These are phyloP conservation scores for Nephila pilipes DNA, from an alignment of 1,140 invertebrate species.

Conservation along the genomic window DNA sequence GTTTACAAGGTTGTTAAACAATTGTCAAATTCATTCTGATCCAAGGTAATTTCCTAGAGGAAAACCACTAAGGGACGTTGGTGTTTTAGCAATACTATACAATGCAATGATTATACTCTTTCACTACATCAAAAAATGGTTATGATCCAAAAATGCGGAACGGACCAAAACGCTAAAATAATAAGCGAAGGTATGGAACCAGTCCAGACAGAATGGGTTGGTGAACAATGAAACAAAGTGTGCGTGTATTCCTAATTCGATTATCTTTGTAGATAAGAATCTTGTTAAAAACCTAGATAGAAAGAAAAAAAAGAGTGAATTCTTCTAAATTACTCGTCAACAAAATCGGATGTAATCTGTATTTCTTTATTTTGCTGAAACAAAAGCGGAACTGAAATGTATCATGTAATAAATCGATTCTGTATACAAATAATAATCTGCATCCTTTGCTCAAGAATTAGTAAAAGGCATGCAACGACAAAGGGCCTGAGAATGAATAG, in stretches of 20 bases:
- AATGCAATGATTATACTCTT: background rate
- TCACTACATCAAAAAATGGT: background rate
- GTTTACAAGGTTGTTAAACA: constrained; percentile 1
- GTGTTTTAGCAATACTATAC: background rate
- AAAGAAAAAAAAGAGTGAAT: background rate
- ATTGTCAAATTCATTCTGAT: background rate
- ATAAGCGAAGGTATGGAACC: too few relatives aligned
- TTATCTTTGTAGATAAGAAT: background rate
- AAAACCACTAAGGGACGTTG: background rate
- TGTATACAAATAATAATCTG: background rate
- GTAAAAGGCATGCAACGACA: too few relatives aligned
- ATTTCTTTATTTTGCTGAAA: background rate
- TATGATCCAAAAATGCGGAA: background rate
- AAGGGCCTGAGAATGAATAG: too few relatives aligned
- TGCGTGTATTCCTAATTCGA: background rate
- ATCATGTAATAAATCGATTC: background rate
- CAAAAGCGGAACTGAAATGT: background rate
- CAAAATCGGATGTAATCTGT: background rate
- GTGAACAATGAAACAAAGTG: background rate
- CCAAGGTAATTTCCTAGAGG: background rate
- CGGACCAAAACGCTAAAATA: background rate
- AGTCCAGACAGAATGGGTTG: background rate
- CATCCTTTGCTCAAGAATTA: too few relatives aligned
- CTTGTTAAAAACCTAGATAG: background rate
- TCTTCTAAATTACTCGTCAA: background rate